phyloP scores from a whole-genome alignment of 2,113 vertebrate species.

The Clarias macrocephalus region DNA sequence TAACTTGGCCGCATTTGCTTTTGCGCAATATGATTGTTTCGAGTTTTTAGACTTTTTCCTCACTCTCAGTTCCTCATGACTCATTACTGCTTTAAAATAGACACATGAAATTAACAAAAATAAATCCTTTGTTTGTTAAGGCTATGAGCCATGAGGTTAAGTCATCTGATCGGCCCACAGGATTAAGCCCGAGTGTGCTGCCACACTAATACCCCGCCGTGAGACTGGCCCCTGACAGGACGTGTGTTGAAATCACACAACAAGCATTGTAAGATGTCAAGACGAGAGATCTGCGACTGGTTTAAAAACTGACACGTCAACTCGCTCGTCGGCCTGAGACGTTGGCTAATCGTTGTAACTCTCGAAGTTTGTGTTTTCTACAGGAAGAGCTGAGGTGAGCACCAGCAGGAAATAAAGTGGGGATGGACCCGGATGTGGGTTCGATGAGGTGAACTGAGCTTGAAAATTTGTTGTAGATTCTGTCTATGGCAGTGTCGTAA shows the following conservation, averaged over 20 bases:
- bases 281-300: background rate
- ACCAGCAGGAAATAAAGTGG: slow-evolving; percentile 69
- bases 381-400: slow-evolving; percentile 68
- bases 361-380: slow-evolving; percentile 14
- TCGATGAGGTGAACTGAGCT: slow-evolving; percentile 54
- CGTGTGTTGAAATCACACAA: background rate
- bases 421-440: slow-evolving; percentile 66
- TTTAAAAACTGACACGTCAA: background rate
- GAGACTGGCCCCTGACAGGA: background rate
- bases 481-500: background rate
- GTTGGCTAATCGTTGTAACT: background rate
- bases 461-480: background rate
- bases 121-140: background rate
- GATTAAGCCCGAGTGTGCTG: background rate
- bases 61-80: slow-evolving; percentile 8
- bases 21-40: background rate
- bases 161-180: background rate
- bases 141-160: background rate
- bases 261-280: background rate
- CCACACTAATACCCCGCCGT: background rate
- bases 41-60: background rate
- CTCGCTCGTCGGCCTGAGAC: background rate
- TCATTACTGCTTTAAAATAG: background rate
- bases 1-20: background rate
- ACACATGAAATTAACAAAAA: background rate